These are phyloP conservation scores for Hiodon alosoides DNA, from an alignment of 2,113 vertebrate genomes.

Conservation along the genomic window DNA sequence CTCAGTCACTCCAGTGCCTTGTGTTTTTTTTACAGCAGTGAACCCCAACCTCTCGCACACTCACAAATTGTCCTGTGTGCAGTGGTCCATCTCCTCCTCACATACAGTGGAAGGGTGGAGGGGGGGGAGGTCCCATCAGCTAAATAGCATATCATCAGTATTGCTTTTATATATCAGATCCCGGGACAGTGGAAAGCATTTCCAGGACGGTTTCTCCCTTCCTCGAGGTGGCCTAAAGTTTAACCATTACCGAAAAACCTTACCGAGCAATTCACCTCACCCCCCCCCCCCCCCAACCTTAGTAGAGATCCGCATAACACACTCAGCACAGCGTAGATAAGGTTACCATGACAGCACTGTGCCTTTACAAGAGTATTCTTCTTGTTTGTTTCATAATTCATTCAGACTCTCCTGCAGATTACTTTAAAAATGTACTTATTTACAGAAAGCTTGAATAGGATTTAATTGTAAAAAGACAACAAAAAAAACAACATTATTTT, in stretches of 20 bases:
- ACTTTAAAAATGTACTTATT: background rate
- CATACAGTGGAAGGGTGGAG: too few relatives aligned
- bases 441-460: background rate
- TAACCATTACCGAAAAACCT: background rate
- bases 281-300: background rate
- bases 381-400: background rate
- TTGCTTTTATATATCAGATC: too few relatives aligned
- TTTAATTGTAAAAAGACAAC: background rate
- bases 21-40: background rate
- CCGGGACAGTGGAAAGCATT: background rate
- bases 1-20: conserved; percentile 16
- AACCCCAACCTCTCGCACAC: background rate
- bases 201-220: background rate
- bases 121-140: background rate
- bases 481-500: too few relatives aligned
- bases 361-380: conserved; percentile 14
- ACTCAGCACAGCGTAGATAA: background rate
- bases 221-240: background rate
- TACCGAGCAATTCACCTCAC: background rate
- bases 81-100: too few relatives aligned
- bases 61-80: too few relatives aligned
- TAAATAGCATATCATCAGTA: background rate
- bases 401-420: background rate
- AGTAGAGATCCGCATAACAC: background rate
- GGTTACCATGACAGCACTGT: conserved; percentile 23